A percentile compares a stretch with the other conserved stretches of the same genome.
phyloP scores from a whole-genome alignment of 2,888 invertebrate genomes.

The Caenorhabditis wallacei region DNA sequence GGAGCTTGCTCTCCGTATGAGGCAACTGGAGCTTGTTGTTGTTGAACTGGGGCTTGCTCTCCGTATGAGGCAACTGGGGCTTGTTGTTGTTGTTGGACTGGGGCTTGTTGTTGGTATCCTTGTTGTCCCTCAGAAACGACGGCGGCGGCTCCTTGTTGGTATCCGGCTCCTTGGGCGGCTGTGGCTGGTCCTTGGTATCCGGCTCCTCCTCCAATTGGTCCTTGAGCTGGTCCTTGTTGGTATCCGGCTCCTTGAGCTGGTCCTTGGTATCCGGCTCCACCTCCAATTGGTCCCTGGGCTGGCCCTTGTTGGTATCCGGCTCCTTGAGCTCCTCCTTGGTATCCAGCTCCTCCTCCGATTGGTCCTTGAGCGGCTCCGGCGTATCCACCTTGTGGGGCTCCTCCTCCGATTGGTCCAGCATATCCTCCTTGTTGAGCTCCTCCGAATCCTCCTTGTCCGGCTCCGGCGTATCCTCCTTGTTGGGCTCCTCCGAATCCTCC shows the following conservation, averaged over 20 bases:
- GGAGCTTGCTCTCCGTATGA: conserved; percentile 61
- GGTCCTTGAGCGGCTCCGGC: conserved; percentile 48
- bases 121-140: conserved; percentile 33
- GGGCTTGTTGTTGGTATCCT: conserved; percentile 47
- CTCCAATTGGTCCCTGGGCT: conserved; percentile 28
- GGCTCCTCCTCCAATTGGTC: conserved; percentile 34
- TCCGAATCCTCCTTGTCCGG: conserved; percentile 48
- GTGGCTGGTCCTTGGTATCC: conserved; percentile 23
- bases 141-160: conserved; percentile 43
- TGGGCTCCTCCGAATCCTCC: conserved; percentile 50
- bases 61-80: conserved; percentile 38
- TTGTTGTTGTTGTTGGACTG: conserved; percentile 8
- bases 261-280: conserved; percentile 29
- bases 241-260: conserved; percentile 29
- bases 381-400: conserved; percentile 54
- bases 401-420: conserved; percentile 44
- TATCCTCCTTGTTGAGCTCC: conserved; percentile 40
- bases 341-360: conserved; percentile 52
- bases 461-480: conserved; percentile 44
- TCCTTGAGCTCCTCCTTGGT: conserved; percentile 22
- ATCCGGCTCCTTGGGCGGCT: conserved; percentile 35
- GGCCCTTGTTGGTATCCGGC: conserved; percentile 32
- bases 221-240: conserved; percentile 30
- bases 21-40: conserved; percentile 53
- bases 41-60: conserved; percentile 36